Conservation (phyloP, 2,888 invertebrate genomes). For the Drosophila pseudotakahashii region DNA sequence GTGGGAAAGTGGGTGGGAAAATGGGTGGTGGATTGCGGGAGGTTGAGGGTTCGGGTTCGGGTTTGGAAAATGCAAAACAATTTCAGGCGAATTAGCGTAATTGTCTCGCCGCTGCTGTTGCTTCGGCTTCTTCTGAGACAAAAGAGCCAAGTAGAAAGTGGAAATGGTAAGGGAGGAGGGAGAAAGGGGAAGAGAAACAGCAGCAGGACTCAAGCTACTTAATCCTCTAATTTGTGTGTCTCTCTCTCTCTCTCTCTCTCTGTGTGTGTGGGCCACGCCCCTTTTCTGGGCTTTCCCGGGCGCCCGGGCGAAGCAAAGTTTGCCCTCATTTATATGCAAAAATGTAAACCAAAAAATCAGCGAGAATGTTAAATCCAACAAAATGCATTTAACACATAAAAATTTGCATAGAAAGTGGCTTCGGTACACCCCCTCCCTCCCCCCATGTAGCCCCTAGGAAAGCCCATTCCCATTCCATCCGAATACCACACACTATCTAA, state of each 20-base stretch:
- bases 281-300: constrained; percentile 13
- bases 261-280: constrained; percentile 24
- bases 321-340: constrained; percentile 78
- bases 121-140: constrained; percentile 53
- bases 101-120: constrained; percentile 67
- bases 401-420: constrained; percentile 83
- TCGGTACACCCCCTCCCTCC: constrained; percentile 56
- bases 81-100: constrained; percentile 81
- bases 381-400: constrained; percentile 84
- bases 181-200: too few species aligned
- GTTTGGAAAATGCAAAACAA: constrained; percentile 75
- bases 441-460: background rate
- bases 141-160: constrained; percentile 32
- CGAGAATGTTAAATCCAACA: constrained; percentile 81
- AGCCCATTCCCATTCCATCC: constrained; percentile 6
- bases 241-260: constrained; percentile 18
- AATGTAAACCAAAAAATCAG: constrained; percentile 80
- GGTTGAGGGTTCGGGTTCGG: background rate
- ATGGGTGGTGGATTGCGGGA: constrained; percentile 1
- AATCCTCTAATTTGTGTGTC: constrained; percentile 79
- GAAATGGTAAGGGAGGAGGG: background rate
- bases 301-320: constrained; percentile 41
- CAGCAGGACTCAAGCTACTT: constrained; percentile 75
- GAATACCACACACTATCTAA: constrained; percentile 23
- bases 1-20: constrained; percentile 7